A percentile compares a stretch with the other conserved stretches of the same genome.
These are phyloP conservation scores for Natator depressus DNA, from an alignment of 2,113 vertebrate species.

Conservation along the genomic window DNA sequence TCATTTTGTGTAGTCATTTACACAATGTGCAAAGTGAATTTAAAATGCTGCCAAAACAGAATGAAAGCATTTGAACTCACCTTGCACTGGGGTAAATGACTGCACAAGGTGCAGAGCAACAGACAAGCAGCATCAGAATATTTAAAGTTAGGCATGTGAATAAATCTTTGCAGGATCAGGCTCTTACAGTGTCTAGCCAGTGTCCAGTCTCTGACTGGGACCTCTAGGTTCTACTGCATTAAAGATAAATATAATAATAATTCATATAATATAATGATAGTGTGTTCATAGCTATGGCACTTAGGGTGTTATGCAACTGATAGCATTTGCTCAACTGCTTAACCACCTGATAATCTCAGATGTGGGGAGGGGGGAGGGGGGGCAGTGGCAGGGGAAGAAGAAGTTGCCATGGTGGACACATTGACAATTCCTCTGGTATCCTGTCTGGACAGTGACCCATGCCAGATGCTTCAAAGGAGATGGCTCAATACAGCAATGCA, in stretches of 20 bases:
- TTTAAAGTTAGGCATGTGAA: neutral
- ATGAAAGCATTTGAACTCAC: fast-evolving
- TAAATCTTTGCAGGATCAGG: neutral
- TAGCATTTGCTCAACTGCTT: neutral
- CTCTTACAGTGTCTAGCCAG: neutral
- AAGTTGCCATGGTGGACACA: neutral
- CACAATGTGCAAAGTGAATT: fast-evolving
- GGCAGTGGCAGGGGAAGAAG: neutral
- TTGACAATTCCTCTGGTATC: neutral
- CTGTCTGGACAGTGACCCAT: neutral
- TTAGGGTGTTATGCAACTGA: neutral
- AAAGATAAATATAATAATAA: neutral
- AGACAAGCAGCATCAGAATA: fast-evolving
- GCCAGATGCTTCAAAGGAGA: constrained; percentile 53
- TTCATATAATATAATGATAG: neutral
- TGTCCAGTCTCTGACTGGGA: neutral
- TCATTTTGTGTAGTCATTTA: neutral
- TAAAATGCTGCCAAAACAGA: neutral
- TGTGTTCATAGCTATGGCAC: neutral
- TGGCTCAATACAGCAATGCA: neutral
- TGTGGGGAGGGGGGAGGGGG: neutral
- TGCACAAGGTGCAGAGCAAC: neutral
- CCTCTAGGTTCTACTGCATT: neutral
- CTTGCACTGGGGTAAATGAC: neutral
- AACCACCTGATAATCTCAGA: neutral